Conservation (phyloP, 2,888 invertebrate genomes). For the Cosmorhoe ocellata region DNA sequence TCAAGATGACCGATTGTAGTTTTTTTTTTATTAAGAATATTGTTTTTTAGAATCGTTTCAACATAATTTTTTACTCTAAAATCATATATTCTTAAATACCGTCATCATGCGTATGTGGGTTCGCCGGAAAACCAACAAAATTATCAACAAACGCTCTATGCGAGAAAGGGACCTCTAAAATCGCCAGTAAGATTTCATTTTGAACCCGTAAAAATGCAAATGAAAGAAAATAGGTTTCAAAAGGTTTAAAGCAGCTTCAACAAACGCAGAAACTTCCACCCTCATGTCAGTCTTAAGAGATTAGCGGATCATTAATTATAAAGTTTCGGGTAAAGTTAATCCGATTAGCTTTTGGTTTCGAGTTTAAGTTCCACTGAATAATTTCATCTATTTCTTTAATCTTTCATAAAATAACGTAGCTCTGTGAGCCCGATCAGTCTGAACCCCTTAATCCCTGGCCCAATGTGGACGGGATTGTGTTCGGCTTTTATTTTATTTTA, state of each 20-base stretch:
- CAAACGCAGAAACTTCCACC: conserved; percentile 41
- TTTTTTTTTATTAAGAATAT: too few relatives aligned
- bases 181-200: too few relatives aligned
- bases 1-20: too few relatives aligned
- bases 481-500: conserved; percentile 41
- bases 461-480: conserved; percentile 41
- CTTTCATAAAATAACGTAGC: conserved; percentile 30
- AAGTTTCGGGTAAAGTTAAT: conserved; percentile 59
- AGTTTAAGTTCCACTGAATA: conserved; percentile 40
- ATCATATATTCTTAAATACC: too few relatives aligned
- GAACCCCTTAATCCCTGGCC: conserved; percentile 37
- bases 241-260: conserved; percentile 28
- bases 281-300: conserved; percentile 56
- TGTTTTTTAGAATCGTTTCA: too few relatives aligned
- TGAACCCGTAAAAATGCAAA: conserved; percentile 1
- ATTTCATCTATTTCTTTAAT: conserved; percentile 42
- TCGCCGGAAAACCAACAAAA: too few relatives aligned
- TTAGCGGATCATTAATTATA: conserved; percentile 65
- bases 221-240: conserved; percentile 15
- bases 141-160: too few relatives aligned
- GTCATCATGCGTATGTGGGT: too few relatives aligned
- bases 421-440: conserved; percentile 24
- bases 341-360: conserved; percentile 53
- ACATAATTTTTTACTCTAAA: too few relatives aligned
- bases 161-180: too few relatives aligned